Conservation (phyloP, 2,888 invertebrate species). For the Cancer borealis region DNA sequence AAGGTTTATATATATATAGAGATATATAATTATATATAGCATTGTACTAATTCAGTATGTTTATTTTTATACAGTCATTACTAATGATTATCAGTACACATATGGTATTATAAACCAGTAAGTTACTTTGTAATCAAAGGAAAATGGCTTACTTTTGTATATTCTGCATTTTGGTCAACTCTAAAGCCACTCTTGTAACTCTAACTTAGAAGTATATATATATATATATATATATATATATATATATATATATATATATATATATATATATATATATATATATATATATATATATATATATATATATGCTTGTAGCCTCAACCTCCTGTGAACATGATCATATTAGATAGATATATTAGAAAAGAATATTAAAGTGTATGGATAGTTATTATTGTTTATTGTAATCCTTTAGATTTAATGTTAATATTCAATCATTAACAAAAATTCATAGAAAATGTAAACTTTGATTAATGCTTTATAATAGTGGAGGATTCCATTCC, state of each 20-base stretch:
- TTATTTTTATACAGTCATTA: conserved; percentile 33
- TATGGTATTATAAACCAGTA: conserved; percentile 9
- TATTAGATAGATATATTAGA: conserved; percentile 75
- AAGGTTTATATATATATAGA: background rate
- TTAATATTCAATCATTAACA: background rate
- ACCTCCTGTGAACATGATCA: conserved; percentile 72
- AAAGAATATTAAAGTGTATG: conserved; percentile 75
- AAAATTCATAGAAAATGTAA: background rate
- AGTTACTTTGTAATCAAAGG: conserved; percentile 34
- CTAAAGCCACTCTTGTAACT: conserved; percentile 45
- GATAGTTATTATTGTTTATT: conserved; percentile 61
- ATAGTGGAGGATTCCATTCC: no score
- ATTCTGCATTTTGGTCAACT: conserved; percentile 53
- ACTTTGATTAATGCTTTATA: background rate
- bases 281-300: background rate
- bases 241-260: conserved; percentile 1
- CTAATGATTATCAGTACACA: background rate
- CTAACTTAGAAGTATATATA: conserved; percentile 4
- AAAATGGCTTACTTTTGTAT: background rate
- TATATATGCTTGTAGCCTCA: conserved; percentile 41
- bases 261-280: conserved; percentile 1
- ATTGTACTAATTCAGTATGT: conserved; percentile 14
- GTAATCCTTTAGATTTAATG: conserved; percentile 38
- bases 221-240: background rate
- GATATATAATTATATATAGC: background rate